Conservation (phyloP, 2,797 vertebrate species). For the Xiphophorus birchmanni region DNA sequence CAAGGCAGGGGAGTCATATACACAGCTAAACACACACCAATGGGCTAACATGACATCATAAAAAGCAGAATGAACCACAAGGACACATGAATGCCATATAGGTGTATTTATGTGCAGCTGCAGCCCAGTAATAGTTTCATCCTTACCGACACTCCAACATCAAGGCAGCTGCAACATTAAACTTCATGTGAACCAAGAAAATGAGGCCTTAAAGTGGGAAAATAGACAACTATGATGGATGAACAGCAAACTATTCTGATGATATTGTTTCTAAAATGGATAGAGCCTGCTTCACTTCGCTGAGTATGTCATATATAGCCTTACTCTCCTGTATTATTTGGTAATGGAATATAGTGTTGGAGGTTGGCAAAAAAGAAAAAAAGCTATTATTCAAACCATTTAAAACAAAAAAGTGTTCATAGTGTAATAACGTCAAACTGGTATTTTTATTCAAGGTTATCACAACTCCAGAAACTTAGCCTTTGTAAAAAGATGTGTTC, state of each 20-base stretch:
- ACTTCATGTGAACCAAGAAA: conserved; percentile 43
- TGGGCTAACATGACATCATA: conserved; percentile 51
- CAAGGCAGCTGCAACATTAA: conserved; percentile 28
- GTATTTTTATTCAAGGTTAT: neutral
- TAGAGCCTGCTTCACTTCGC: conserved; percentile 38
- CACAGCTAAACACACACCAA: conserved; percentile 17
- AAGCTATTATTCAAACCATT: neutral
- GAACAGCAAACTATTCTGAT: conserved; percentile 57
- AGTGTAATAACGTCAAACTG: neutral
- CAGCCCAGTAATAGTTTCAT: conserved; percentile 4
- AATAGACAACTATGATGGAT: conserved; percentile 9
- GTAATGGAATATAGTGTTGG: conserved; percentile 2
- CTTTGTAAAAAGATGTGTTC: neutral
- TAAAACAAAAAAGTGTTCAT: neutral
- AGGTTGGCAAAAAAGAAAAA: conserved; percentile 4
- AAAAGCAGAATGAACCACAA: conserved; percentile 49
- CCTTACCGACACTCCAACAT: conserved; percentile 23
- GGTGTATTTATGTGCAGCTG: conserved; percentile 19
- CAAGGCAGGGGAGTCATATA: conserved; percentile 36
- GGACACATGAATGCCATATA: conserved; percentile 49
- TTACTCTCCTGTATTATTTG: neutral
- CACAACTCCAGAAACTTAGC: neutral
- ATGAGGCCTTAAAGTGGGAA: conserved; percentile 14
- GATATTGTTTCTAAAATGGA: conserved; percentile 45
- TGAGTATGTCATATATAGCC: conserved; percentile 12